phyloP scores from a whole-genome alignment of 2,797 vertebrate genomes.

The Orientallactaga sibirica region DNA sequence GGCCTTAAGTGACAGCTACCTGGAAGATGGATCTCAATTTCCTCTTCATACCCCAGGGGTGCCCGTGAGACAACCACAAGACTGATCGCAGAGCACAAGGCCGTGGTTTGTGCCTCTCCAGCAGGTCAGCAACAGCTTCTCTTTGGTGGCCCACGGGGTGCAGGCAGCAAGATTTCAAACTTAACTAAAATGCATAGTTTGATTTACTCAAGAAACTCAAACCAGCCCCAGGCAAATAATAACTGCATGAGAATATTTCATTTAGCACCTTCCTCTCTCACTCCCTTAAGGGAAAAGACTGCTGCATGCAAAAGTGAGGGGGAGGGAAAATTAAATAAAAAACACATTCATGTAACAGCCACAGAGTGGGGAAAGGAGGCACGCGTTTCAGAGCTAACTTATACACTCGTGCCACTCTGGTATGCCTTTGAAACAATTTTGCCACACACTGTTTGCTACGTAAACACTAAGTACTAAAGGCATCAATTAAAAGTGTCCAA shows the following conservation, averaged over 20 bases:
- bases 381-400: slow-evolving; percentile 53
- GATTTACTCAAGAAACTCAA: slow-evolving; percentile 42
- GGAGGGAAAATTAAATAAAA: slow-evolving; percentile 69
- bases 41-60: not conserved
- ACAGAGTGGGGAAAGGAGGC: not conserved
- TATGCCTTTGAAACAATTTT: slow-evolving; percentile 62
- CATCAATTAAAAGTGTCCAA: slow-evolving; percentile 78
- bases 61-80: not conserved
- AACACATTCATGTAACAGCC: slow-evolving; percentile 30
- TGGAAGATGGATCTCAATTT: not conserved
- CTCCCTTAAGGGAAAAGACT: slow-evolving; percentile 55
- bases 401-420: not conserved
- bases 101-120: rapidly evolving
- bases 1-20: not conserved
- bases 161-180: not conserved
- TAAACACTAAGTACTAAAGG: slow-evolving; percentile 76
- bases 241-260: slow-evolving; percentile 37
- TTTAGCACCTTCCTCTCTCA: slow-evolving; percentile 44
- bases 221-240: slow-evolving; percentile 52
- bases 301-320: slow-evolving; percentile 30
- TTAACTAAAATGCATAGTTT: slow-evolving; percentile 4
- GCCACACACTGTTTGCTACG: slow-evolving; percentile 77
- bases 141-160: not conserved
- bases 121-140: not conserved
- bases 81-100: rapidly evolving